phyloP scores from a whole-genome alignment of 2,888 invertebrate species.

The Pterostichus madidus region DNA sequence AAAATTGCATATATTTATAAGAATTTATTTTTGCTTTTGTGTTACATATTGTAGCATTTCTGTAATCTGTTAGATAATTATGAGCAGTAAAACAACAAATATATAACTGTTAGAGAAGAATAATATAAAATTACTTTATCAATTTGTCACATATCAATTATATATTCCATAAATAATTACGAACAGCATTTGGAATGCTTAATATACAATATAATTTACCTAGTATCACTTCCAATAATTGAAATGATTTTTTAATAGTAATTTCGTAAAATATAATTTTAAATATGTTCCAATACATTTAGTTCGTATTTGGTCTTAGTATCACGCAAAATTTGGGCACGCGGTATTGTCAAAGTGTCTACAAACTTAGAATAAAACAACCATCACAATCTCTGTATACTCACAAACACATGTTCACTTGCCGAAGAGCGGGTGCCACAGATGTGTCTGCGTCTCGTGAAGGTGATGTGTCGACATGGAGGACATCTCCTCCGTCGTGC shows the following conservation, averaged over 20 bases:
- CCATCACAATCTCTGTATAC: constrained; percentile 25
- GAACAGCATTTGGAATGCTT: too few species aligned
- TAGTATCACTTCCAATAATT: too few species aligned
- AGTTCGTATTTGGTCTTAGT: not conserved
- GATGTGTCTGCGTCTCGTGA: constrained; percentile 82
- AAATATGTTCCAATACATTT: too few species aligned
- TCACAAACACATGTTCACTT: constrained; percentile 80
- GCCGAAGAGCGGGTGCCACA: constrained; percentile 93
- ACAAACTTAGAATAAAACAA: constrained; percentile 46
- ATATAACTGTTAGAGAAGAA: too few species aligned
- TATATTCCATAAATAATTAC: too few species aligned
- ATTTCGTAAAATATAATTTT: too few species aligned
- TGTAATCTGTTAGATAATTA: too few species aligned
- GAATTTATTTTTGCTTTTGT: not conserved
- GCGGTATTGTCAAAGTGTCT: constrained; percentile 65
- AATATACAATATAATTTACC: too few species aligned
- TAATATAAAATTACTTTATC: too few species aligned
- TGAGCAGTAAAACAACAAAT: too few species aligned
- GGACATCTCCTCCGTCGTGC: constrained; percentile 80
- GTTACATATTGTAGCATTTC: not conserved
- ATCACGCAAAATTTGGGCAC: constrained; percentile 31
- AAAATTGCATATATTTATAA: not conserved
- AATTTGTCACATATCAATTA: too few species aligned
- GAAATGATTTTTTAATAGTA: too few species aligned
- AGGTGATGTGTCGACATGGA: constrained; percentile 76